Percentiles rank a stretch among this genome's conserved stretches.
Evolutionary conservation across 2,797 vertebrate genomes (phyloP).

Genomic region (Mormyrus hasselquistii): DNA sequence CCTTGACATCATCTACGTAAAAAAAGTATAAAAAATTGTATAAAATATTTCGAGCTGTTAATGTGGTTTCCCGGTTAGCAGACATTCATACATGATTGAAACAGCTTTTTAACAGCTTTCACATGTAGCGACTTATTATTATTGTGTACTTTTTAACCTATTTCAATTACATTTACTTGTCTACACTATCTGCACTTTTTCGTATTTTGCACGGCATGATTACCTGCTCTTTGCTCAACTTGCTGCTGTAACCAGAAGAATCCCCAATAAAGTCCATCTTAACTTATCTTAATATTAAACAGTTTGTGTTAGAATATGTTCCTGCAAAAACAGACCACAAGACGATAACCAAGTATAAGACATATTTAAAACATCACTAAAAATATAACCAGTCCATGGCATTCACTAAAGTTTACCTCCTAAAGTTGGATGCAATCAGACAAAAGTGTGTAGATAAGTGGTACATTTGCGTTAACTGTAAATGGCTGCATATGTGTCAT

Average conservation of each 20-base stretch:
- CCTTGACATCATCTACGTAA: neutral
- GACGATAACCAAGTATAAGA: neutral
- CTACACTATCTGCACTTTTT: neutral
- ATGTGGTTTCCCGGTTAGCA: neutral
- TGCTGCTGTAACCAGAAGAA: neutral
- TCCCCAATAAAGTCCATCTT: neutral
- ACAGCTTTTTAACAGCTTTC: neutral
- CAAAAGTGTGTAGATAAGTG: neutral
- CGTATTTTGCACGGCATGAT: neutral
- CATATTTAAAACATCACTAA: neutral
- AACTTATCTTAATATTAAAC: neutral
- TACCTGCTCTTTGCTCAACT: neutral
- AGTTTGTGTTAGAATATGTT: neutral
- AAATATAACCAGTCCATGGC: neutral
- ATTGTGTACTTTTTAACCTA: neutral
- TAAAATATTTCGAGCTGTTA: neutral
- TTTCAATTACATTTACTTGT: neutral
- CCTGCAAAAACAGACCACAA: neutral
- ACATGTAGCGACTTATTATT: neutral
- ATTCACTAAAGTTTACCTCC: neutral
- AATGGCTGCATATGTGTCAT: neutral
- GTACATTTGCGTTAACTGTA: neutral
- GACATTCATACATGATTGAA: neutral
- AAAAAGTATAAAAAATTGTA: neutral
- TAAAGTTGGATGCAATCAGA: neutral